phyloP scores from a whole-genome alignment of 2,113 vertebrate species.

The Cryptotis parvus region DNA sequence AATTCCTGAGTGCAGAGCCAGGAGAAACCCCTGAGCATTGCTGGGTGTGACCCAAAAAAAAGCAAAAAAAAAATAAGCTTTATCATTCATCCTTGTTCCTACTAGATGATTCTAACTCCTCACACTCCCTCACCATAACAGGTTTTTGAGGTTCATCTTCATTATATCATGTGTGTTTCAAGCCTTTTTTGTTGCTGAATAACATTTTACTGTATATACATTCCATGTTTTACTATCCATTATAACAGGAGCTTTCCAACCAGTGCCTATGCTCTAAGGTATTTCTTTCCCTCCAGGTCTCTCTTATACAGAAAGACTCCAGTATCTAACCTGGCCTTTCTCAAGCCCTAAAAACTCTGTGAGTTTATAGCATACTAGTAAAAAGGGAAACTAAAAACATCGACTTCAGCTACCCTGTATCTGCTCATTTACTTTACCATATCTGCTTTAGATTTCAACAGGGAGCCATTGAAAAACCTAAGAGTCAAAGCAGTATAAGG shows the following conservation, averaged over 20 bases:
- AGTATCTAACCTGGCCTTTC: not conserved
- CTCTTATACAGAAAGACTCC: not conserved
- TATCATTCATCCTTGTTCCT: not conserved
- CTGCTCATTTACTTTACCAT: not conserved
- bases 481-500: not conserved
- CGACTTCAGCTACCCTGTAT: not conserved
- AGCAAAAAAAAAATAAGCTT: too few species aligned
- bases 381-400: not conserved
- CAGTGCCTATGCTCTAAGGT: not conserved
- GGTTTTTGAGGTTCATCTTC: constrained; percentile 1
- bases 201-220: not conserved
- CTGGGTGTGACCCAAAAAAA: too few species aligned
- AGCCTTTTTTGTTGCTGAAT: not conserved
- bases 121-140: too few species aligned
- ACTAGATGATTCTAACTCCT: not conserved
- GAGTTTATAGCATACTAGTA: constrained; percentile 23
- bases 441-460: not conserved
- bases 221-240: not conserved
- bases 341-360: constrained; percentile 27
- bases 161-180: not conserved
- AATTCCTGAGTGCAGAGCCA: too few species aligned
- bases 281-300: not conserved
- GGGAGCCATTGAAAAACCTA: not conserved
- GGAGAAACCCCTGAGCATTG: too few species aligned
- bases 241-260: not conserved